These are phyloP conservation scores for Hiodon alosoides DNA, from an alignment of 2,113 vertebrate genomes.

Conservation along the genomic window DNA sequence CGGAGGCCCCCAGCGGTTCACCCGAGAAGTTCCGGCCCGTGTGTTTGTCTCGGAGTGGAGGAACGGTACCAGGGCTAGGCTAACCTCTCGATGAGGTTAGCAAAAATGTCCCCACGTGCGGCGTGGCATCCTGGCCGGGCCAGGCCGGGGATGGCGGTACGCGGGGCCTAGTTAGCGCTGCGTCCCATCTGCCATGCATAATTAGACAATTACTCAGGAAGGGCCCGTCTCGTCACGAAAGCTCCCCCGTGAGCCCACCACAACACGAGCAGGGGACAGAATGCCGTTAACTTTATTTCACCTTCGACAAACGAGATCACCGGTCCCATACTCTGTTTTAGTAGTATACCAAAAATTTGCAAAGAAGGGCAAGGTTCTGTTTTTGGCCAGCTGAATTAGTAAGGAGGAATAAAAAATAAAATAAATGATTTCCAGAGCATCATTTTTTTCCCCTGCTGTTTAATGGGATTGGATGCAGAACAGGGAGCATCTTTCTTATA, in stretches of 20 bases:
- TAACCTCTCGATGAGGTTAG: too few relatives aligned
- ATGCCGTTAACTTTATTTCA: background rate
- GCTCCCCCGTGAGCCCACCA: background rate
- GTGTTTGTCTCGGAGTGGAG: too few relatives aligned
- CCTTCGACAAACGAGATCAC: background rate
- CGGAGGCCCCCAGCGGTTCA: too few relatives aligned
- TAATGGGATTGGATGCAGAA: too few relatives aligned
- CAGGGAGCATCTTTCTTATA: too few relatives aligned
- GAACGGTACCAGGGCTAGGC: too few relatives aligned
- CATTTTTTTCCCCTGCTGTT: too few relatives aligned
- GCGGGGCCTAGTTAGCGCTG: slow-evolving; percentile 22
- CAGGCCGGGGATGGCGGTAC: slow-evolving; percentile 22
- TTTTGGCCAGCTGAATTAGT: background rate
- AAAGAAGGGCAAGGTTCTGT: background rate
- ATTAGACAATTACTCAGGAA: slow-evolving; percentile 21
- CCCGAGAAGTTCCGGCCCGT: too few relatives aligned
- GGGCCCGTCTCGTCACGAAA: slow-evolving; percentile 1
- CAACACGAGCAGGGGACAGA: background rate
- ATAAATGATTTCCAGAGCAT: too few relatives aligned
- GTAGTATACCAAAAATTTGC: background rate
- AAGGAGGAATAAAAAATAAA: too few relatives aligned
- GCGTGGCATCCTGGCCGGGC: background rate
- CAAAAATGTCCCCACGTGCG: too few relatives aligned
- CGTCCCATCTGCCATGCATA: slow-evolving; percentile 28
- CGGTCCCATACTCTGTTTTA: background rate